These are phyloP conservation scores for Gymnocypris eckloni DNA, from an alignment of 2,797 vertebrate genomes.

Conservation along the genomic window DNA sequence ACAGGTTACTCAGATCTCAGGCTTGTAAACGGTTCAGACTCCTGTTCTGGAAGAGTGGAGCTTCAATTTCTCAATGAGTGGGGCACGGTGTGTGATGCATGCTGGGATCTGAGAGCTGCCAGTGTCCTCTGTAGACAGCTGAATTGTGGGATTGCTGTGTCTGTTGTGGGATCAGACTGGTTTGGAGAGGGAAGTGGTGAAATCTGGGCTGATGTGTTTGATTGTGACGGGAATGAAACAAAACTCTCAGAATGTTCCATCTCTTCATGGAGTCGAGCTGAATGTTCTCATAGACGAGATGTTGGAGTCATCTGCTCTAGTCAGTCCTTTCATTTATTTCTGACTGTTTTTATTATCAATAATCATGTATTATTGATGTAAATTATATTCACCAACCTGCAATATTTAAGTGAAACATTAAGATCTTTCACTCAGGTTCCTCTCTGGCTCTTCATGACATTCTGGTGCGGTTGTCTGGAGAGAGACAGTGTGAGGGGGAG, in stretches of 20 bases:
- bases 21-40: background rate
- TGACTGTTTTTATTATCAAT: no score
- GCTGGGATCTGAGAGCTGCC: slow-evolving; percentile 53
- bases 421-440: slow-evolving; percentile 6
- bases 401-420: no score
- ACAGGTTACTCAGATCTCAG: slow-evolving; percentile 2
- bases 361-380: no score
- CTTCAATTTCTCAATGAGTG: slow-evolving; percentile 6
- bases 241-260: no score
- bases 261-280: no score
- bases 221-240: no score
- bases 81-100: slow-evolving; percentile 56
- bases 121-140: slow-evolving; percentile 54
- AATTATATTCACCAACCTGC: no score
- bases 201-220: no score
- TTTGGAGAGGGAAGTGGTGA: no score
- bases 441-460: slow-evolving; percentile 37
- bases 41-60: slow-evolving; percentile 2
- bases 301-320: slow-evolving; percentile 41
- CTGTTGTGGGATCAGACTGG: slow-evolving; percentile 41
- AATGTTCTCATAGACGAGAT: no score
- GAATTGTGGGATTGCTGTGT: slow-evolving; percentile 54
- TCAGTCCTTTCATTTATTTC: background rate
- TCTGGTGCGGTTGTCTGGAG: slow-evolving; percentile 46
- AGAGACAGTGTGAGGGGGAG: slow-evolving; percentile 64